Evolutionary conservation across 2,797 vertebrate genomes (phyloP), one percentile per base, ranked within the genome.

Genomic region (Xyrichtys novacula): DNA sequence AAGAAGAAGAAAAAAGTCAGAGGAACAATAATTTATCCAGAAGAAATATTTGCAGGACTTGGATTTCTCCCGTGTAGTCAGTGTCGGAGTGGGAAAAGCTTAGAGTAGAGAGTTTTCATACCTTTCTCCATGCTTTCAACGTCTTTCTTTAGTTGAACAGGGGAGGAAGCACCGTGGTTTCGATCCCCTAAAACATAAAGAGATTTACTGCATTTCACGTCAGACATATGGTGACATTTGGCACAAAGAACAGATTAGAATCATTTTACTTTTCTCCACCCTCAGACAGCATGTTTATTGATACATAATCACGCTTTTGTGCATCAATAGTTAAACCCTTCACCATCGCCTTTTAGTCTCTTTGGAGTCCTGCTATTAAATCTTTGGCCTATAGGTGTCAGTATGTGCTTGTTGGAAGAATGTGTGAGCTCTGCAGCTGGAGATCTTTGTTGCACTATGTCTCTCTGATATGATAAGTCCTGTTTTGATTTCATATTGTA

Each of bases 91-190:
- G 5, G 5, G 6, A 6, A 16, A 22, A 12, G 19, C 39, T 40
- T 16, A 5, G 6, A n/a, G n/a, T n/a, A n/a, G n/a, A 40, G 19
- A 40, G n/a, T 8, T 43, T 4, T 36, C 25, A 89, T 95, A 99
- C 98, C 98, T 96, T 99, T 99, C 70, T 98, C 97, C 97, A 99
- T 98, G 86, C 96, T 97, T 83, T 97, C 97, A 0, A 99, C 95
- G 50, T 98, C 97, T 87, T 98, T 98, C 88, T 98, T 99, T 47
- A 97, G 93, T 1, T 95, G 91, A 47, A 95, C 95, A 42, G 97
- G 96, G 73, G 96, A 94, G 70, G 88, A 91, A 32, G 94, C 85
- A 78, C 96, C 95, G 90, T 96, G 96, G 9, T 86, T 94, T 76
- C 95, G 96, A 80, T 98, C 97, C 39, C 95, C 97, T 98, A 88